Base-by-base conservation (phyloP, 1,140 invertebrate species). In the Nephotettix cincticeps region DNA sequence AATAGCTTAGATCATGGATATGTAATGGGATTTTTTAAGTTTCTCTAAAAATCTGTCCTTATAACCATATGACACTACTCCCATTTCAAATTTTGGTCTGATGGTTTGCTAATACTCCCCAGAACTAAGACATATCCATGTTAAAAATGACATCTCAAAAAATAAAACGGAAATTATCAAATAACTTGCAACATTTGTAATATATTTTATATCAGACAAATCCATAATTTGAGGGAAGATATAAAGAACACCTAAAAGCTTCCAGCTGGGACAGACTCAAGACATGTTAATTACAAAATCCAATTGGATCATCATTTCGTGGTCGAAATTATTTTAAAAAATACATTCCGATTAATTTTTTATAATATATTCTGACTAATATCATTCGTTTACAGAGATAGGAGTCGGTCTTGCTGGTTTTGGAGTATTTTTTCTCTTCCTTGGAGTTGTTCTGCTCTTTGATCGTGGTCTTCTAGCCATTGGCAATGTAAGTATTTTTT, bases 391-490 rank as follows among this genome's bases (percentile, higher is more conserved):
- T 88, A 71, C 80, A 97, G 95, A 99, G 87, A 99, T 99, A 80
- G 98, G 98, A 51, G 93, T 99, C 40, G 98, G 97, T 17, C 84
- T 99, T 61, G 93, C 96, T 40, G 95, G 93, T 40, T 99, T 99
- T 86, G 98, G 98, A 14, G 89, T 98, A 75, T 90, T 92, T 58
- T 99, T 99, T 79, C 86, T 99, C 21, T 96, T 99, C 77, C 86
- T 99, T 21, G 98, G 98, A 68, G 89, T 99, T 63, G 77, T 99
- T 43, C 83, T 99, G 54, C 84, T 99, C 19, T 99, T 99, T 86
- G 98, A 99, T 82, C 98, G 96, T 84, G 98, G 97, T 73, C 86
- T 99, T 72, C 84, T 99, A 58, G 98, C 98, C 13, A 97, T 99
- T 79, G 98, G 98, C 81, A 99, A 99, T 90, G 97, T 97, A 89